Base-by-base conservation (phyloP, 2,113 vertebrate genomes). In the Pterocles orientalis region DNA sequence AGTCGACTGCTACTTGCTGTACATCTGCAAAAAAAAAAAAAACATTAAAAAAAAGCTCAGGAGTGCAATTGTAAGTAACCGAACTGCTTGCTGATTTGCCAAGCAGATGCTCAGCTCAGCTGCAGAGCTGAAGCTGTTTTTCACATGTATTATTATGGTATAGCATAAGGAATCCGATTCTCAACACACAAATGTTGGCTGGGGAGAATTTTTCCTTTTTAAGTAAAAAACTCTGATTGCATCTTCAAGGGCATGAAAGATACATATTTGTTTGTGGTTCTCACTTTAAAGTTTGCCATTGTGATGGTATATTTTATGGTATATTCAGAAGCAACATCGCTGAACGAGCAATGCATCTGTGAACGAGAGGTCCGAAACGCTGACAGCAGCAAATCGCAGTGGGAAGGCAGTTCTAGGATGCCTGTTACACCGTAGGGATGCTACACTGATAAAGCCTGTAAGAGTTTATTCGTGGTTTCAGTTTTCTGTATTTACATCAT, bases 1-100 rank as follows among this genome's bases (percentile, higher is more conserved):
- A 99, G 96, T 99, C 99, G 4, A 99, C 96, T 1, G 98, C 99
- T 98, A 99, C 98, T 91, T 99, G 98, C 53, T 99, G 99, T 21
- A 99, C 98, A 97, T 99, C 99, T 99, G 97, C 68, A 97, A 97
- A 53, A 88, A 25, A 68, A 47, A 82, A 12, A 62, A 25, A 9
- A 34, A 54, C n/a, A n/a, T n/a, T n/a, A n/a, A n/a, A n/a, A 24
- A 87, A 26, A 86, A 41, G 82, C 71, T 79, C 58, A 96, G 82
- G 66, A 82, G 20, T 69, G 33, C 34, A 92, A 78, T 41, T 73
- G 10, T 28, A 65, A 70, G 57, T 8, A 88, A 90, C 9, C 2
- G 3, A 78, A 60, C 48, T 36, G 45, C 28, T 43, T 45, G 18
- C n/a, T 53, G 65, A 29, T 85, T 64, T 89, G 24, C 23, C 56